Evolutionary conservation across 2,113 vertebrate species (phyloP).

Genomic region (Neoarius graeffei): DNA sequence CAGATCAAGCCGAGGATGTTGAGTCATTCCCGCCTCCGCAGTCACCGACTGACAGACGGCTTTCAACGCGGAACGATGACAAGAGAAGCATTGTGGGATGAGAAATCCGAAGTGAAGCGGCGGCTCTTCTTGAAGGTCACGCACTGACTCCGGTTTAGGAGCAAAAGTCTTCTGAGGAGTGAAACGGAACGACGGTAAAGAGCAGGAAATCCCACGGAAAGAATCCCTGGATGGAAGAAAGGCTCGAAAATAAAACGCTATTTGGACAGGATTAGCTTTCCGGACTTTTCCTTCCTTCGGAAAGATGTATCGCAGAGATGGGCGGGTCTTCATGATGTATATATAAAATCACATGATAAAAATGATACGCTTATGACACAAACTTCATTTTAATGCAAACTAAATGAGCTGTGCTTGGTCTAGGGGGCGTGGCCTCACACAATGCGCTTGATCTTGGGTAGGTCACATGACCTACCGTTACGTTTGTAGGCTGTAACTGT

Average conservation of each 20-base stretch:
- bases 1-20: conserved; percentile 50
- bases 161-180: conserved; percentile 20
- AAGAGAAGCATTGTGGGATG: conserved; percentile 29
- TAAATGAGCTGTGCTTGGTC: not conserved
- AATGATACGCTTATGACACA: not conserved
- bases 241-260: not conserved
- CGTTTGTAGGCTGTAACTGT: not conserved
- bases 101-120: conserved; percentile 3
- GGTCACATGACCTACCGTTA: not conserved
- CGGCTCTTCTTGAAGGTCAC: conserved; percentile 28
- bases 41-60: conserved; percentile 33
- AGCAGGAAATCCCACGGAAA: not conserved
- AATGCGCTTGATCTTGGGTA: not conserved
- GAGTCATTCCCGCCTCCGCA: conserved; percentile 40
- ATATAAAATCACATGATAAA: not conserved
- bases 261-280: not conserved
- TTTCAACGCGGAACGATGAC: conserved; percentile 34
- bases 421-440: not conserved
- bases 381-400: not conserved
- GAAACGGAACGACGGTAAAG: conserved; percentile 53
- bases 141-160: conserved; percentile 41
- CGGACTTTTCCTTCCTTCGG: too few relatives aligned
- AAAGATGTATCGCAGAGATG: not conserved
- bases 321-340: not conserved
- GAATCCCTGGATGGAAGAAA: not conserved